Evolutionary conservation across 1,140 invertebrate genomes (phyloP).

Genomic region (Drosophila asahinai): DNA sequence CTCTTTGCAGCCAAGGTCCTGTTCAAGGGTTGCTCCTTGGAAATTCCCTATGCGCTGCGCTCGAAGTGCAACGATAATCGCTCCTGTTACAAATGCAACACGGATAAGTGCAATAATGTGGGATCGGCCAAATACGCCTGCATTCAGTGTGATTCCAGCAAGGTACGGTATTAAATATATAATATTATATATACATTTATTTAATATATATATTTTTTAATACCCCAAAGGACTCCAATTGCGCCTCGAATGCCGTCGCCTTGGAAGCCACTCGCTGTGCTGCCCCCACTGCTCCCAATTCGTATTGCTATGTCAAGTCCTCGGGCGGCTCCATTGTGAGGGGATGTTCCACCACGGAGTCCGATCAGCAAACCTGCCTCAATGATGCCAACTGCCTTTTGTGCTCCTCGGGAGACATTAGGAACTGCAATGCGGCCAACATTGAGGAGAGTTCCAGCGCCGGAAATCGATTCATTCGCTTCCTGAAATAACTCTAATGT

Average conservation of each 20-base stretch:
- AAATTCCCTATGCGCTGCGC: constrained; percentile 65
- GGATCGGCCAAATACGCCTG: constrained; percentile 61
- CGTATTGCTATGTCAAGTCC: constrained; percentile 73
- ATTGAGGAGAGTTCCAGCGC: constrained; percentile 32
- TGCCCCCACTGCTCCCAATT: constrained; percentile 70
- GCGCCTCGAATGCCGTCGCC: constrained; percentile 44
- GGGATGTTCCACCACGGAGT: constrained; percentile 69
- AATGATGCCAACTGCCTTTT: constrained; percentile 66
- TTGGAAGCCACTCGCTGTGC: constrained; percentile 52
- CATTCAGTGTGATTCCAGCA: constrained; percentile 74
- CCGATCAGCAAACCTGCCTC: constrained; percentile 67
- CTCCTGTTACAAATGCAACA: constrained; percentile 76
- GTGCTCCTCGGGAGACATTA: constrained; percentile 70
- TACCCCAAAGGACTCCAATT: constrained; percentile 49
- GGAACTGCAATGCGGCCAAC: constrained; percentile 64
- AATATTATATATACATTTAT: not conserved
- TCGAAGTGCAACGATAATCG: constrained; percentile 42
- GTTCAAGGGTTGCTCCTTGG: constrained; percentile 73
- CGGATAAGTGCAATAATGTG: constrained; percentile 76
- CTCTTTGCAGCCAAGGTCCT: constrained; percentile 61
- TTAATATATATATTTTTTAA: not conserved
- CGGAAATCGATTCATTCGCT: constrained; percentile 61
- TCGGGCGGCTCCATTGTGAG: constrained; percentile 48
- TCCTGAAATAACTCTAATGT: constrained; percentile 31
- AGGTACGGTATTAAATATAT: constrained; percentile 21